These are phyloP conservation scores for Drosophila rellima DNA, from an alignment of 2,888 invertebrate species.

Conservation along the genomic window DNA sequence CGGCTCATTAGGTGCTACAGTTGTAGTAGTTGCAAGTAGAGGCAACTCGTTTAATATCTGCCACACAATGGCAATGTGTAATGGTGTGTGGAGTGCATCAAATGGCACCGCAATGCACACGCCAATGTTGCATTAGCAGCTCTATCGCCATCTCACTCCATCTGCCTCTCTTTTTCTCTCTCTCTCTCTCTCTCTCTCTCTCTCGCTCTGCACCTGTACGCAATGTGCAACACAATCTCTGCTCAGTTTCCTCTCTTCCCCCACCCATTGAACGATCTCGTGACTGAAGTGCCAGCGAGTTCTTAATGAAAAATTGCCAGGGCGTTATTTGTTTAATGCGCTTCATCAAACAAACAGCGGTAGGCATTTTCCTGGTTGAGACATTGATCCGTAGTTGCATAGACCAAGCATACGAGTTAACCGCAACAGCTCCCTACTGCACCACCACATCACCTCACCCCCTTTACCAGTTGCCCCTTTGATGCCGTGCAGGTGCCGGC, in stretches of 20 bases:
- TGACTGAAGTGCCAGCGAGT: constrained; percentile 23
- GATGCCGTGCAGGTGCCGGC: constrained; percentile 47
- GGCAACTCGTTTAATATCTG: constrained; percentile 35
- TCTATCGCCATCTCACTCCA: neutral
- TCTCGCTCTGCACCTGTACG: constrained; percentile 24
- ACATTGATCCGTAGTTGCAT: constrained; percentile 28
- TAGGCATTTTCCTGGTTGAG: constrained; percentile 16
- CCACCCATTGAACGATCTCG: neutral
- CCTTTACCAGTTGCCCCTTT: neutral
- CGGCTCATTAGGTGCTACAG: constrained; percentile 45
- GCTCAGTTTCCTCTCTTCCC: neutral
- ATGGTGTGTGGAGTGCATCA: constrained; percentile 58
- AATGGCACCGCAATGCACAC: constrained; percentile 59
- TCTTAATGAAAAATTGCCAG: constrained; percentile 70
- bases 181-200: neutral
- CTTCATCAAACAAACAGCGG: constrained; percentile 59
- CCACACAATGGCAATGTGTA: constrained; percentile 45
- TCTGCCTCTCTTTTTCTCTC: constrained; percentile 1
- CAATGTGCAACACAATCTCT: constrained; percentile 27
- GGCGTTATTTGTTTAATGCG: constrained; percentile 72
- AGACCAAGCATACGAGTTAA: constrained; percentile 4
- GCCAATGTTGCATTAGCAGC: constrained; percentile 72
- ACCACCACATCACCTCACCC: neutral
- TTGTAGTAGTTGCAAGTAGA: neutral
- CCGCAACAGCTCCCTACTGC: neutral